Conservation (phyloP, 2,888 invertebrate species). For the Tryphoninae sp. region DNA sequence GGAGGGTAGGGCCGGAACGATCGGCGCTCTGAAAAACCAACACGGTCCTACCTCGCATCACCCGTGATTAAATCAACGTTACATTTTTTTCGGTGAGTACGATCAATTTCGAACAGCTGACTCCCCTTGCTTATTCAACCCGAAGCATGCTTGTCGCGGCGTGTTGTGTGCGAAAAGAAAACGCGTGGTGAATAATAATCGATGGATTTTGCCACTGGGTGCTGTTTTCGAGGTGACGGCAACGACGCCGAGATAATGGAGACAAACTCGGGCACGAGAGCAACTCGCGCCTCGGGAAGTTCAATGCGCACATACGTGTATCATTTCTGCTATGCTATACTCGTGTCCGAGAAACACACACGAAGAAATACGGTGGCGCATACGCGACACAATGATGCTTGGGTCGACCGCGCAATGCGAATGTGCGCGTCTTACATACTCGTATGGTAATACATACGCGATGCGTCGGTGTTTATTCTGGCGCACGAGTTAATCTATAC, state of each 20-base stretch:
- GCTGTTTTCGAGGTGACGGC: slow-evolving; percentile 37
- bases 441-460: neutral
- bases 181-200: slow-evolving; percentile 21
- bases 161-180: neutral
- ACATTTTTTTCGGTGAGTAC: slow-evolving; percentile 62
- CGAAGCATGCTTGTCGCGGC: slow-evolving; percentile 13
- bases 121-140: neutral
- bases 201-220: neutral
- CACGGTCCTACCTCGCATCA: slow-evolving; percentile 29
- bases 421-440: slow-evolving; percentile 37
- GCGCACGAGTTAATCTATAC: slow-evolving; percentile 59
- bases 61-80: slow-evolving; percentile 7
- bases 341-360: neutral
- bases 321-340: slow-evolving; percentile 57
- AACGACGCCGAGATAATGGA: slow-evolving; percentile 61
- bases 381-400: neutral
- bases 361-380: neutral
- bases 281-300: slow-evolving; percentile 74
- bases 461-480: neutral
- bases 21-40: slow-evolving; percentile 68
- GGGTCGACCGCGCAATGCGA: slow-evolving; percentile 1
- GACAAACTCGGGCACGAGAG: slow-evolving; percentile 63
- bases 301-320: slow-evolving; percentile 79
- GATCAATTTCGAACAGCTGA: slow-evolving; percentile 28
- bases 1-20: slow-evolving; percentile 75